Evolutionary conservation across 2,797 vertebrate species (phyloP).

Genomic region (Sebastes vulpes): DNA sequence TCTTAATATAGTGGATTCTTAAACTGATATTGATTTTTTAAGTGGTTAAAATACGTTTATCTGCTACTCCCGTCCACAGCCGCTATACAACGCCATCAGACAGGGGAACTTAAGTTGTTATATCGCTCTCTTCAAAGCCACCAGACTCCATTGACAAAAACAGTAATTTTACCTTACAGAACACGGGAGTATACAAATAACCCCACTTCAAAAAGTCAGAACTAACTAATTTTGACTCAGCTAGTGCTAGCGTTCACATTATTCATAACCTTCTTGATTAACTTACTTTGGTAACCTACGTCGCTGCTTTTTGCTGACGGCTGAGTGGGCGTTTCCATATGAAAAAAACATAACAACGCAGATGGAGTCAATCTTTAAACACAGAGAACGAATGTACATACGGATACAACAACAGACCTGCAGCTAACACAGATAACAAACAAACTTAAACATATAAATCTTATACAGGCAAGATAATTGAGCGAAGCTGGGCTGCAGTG

Average conservation of each 20-base stretch:
- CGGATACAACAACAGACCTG: background rate
- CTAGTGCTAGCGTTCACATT: background rate
- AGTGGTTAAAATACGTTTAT: fast-evolving
- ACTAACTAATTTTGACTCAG: no score
- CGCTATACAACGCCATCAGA: fast-evolving
- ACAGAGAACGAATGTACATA: background rate
- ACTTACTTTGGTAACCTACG: background rate
- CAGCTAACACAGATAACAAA: background rate
- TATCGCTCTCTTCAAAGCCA: no score
- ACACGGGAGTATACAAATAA: no score
- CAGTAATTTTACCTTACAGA: no score
- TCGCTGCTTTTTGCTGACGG: background rate
- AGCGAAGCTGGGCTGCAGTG: background rate
- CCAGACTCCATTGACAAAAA: no score
- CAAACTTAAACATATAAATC: background rate
- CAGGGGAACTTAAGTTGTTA: fast-evolving
- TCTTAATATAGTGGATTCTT: no score
- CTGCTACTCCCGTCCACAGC: no score
- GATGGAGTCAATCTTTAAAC: background rate
- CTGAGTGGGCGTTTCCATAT: background rate
- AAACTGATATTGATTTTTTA: no score
- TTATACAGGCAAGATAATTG: background rate
- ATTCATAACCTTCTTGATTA: background rate
- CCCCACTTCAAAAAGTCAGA: fast-evolving
- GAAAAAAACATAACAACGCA: background rate